Base-by-base conservation (phyloP, 64 coral and sea anemone species). In the Pocillopora damicornis region DNA sequence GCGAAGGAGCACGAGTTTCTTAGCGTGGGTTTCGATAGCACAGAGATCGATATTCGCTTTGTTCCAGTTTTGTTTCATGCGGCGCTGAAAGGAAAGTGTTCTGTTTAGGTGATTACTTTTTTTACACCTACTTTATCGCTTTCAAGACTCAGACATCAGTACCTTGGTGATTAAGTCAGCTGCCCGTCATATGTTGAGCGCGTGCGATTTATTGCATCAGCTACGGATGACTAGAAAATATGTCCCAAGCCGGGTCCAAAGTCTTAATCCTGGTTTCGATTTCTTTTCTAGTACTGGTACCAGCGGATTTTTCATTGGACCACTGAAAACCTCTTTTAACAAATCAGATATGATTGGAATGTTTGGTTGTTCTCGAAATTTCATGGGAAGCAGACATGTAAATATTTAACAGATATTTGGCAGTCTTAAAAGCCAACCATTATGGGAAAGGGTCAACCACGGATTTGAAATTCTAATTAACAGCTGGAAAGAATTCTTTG, bases 161-260 rank as follows among this genome's bases (percentile, higher is more conserved):
- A 20, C 11, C 20, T 23, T 69, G 25, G 18, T 22, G 66, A 71
- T 20, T 20, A 71, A 71, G 67, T 71, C n/a, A 23, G 9, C 25
- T 12, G 25, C 3, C 51, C 11, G 10, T 18, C 79, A 63, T 14
- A 11, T 16, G 14, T 35, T 4, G 59, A 0, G 1, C 59, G 15
- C 79, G 79, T 81, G 79, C 25, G 42, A 51, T 51, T 51, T 81
- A 63, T 81, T 81, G 59, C 79, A 63, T 81, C 79, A 81, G 78
- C 78, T 20, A 23, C 9, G 9, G n/a, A 11, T 20, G 18, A 25
- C 6, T 11, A 11, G 67, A 23, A 71, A 1, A 71, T 23, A 6
- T 1, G 11, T 23, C 5, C 5, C 9, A 71, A 23, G 67, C 11
- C 57, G 30, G 63, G 37, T 13, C n/a, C 9, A 63, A 4, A 67